Conservation (phyloP, 1,140 invertebrate species). For the Theocolax elegans region DNA sequence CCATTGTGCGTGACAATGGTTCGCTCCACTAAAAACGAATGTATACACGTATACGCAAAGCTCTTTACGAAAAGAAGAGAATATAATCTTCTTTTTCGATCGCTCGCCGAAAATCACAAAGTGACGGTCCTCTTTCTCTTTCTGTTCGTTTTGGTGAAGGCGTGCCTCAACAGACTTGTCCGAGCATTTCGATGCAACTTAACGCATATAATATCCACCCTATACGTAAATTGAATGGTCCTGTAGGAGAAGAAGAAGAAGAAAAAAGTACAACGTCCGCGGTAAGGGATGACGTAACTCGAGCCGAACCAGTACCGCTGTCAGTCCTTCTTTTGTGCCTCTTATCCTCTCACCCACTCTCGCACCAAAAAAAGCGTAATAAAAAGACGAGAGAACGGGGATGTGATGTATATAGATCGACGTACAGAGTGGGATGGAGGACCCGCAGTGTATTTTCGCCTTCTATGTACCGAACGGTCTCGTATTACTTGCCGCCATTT, state of each 20-base stretch:
- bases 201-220: not conserved
- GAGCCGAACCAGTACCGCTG: conserved; percentile 47
- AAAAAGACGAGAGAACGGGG: conserved; percentile 1
- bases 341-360: conserved; percentile 51
- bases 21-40: too few relatives aligned
- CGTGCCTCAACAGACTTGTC: not conserved
- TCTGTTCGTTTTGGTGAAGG: too few relatives aligned
- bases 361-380: conserved; percentile 41
- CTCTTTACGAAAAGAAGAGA: too few relatives aligned
- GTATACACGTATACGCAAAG: too few relatives aligned
- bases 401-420: not conserved
- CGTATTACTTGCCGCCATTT: conserved; percentile 44
- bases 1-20: not conserved
- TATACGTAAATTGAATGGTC: not conserved
- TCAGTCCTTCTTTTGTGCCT: conserved; percentile 56
- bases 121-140: conserved; percentile 3
- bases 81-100: conserved; percentile 13
- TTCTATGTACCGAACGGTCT: too few relatives aligned
- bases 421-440: not conserved
- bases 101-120: conserved; percentile 37
- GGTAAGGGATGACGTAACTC: conserved; percentile 58
- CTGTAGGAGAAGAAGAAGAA: not conserved
- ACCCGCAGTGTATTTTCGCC: conserved; percentile 47
- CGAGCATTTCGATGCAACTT: not conserved
- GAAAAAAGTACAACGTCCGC: conserved; percentile 48